Conservation (phyloP, 2,113 vertebrate species). For the Ciconia maguari region DNA sequence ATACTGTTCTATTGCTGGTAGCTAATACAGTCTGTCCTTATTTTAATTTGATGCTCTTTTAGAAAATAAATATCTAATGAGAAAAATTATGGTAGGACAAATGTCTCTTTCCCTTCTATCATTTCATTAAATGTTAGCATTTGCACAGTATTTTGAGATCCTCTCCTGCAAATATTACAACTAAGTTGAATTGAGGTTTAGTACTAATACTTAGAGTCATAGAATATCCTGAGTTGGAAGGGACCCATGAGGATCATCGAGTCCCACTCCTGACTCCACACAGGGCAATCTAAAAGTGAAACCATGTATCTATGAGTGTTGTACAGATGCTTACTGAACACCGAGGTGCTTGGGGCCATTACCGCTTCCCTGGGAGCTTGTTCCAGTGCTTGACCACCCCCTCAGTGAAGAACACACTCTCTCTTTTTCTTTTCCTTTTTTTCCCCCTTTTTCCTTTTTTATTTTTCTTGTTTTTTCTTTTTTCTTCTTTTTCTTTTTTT, state of each 20-base stretch:
- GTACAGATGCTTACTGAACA: not conserved
- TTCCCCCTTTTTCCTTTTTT: fast-evolving
- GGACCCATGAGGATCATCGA: fast-evolving
- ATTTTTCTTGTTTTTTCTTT: too few species aligned
- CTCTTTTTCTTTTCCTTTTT: too few species aligned
- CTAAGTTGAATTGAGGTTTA: not conserved
- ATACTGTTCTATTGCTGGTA: not conserved
- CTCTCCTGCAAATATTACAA: not conserved
- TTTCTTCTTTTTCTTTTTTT: too few species aligned
- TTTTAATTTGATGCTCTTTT: not conserved
- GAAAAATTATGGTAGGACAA: not conserved
- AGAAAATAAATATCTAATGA: not conserved
- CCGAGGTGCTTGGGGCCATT: not conserved
- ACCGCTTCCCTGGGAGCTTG: not conserved
- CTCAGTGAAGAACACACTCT: not conserved
- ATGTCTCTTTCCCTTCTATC: not conserved
- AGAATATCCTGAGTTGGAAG: not conserved
- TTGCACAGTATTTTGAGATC: not conserved
- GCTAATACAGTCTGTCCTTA: not conserved
- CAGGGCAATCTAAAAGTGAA: not conserved
- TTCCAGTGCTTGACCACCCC: not conserved
- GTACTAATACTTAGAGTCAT: not conserved
- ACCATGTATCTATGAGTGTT: fast-evolving
- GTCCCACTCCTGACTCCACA: not conserved
- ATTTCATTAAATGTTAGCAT: not conserved